These are phyloP conservation scores for Plebejus anna DNA, from an alignment of 2,888 invertebrate species.

Conservation along the genomic window DNA sequence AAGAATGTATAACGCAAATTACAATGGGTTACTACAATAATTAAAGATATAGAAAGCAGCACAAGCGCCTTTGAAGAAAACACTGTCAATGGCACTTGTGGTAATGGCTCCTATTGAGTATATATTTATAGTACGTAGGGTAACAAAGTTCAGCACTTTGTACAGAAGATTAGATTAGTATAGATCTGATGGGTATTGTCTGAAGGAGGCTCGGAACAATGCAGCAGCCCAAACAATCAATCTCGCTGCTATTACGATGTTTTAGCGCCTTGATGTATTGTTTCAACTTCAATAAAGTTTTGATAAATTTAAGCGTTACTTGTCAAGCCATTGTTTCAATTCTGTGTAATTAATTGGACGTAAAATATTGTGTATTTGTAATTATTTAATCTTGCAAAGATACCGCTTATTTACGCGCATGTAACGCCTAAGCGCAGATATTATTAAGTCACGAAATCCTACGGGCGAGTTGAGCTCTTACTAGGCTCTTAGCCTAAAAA, in stretches of 20 bases:
- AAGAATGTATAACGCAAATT: no score
- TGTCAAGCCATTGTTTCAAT: conserved; percentile 66
- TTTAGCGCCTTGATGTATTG: conserved; percentile 78
- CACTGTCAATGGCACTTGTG: background rate
- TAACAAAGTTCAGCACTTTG: conserved; percentile 28
- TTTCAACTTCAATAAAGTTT: conserved; percentile 78
- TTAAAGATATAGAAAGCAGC: no score
- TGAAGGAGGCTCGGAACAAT: conserved; percentile 52
- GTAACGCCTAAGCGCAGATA: no score
- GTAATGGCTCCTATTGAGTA: background rate
- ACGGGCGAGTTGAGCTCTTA: no score
- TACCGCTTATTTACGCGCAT: background rate
- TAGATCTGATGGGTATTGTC: conserved; percentile 58
- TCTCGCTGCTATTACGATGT: conserved; percentile 75
- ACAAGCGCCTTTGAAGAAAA: background rate
- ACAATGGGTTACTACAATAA: no score
- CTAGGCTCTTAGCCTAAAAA: no score
- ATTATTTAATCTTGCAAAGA: conserved; percentile 52
- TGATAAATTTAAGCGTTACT: conserved; percentile 74
- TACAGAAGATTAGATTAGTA: conserved; percentile 51
- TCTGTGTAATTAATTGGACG: conserved; percentile 69
- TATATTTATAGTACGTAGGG: background rate
- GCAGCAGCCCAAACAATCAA: conserved; percentile 70
- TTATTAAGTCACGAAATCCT: no score
- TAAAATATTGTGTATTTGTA: conserved; percentile 54